Evolutionary conservation across 2,113 vertebrate species (phyloP).

Genomic region (Lota lota): DNA sequence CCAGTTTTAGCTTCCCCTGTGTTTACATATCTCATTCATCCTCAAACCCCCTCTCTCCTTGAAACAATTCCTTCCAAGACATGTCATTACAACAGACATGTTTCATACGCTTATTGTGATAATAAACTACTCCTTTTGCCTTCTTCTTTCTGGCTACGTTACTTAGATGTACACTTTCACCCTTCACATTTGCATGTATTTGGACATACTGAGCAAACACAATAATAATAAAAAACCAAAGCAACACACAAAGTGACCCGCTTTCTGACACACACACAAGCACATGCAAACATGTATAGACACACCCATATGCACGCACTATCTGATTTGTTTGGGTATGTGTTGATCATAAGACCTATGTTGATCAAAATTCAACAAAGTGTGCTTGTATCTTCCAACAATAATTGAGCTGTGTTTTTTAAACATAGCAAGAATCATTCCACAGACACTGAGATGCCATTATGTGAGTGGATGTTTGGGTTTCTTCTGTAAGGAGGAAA

Average conservation of each 20-base stretch:
- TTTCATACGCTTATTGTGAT: too few relatives aligned
- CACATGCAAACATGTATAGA: too few relatives aligned
- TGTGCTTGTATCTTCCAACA: not conserved
- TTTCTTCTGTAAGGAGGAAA: not conserved
- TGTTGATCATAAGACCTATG: not conserved
- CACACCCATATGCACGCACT: too few relatives aligned
- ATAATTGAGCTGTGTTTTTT: not conserved
- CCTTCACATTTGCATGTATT: too few relatives aligned
- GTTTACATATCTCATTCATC: conserved; percentile 39
- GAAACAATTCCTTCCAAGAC: conserved; percentile 1
- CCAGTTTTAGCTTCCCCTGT: conserved; percentile 37
- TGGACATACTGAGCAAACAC: too few relatives aligned
- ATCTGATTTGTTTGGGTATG: not conserved
- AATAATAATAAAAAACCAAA: too few relatives aligned
- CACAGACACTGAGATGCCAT: not conserved
- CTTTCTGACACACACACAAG: too few relatives aligned
- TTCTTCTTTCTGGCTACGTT: too few relatives aligned
- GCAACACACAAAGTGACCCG: too few relatives aligned
- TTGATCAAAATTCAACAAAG: not conserved
- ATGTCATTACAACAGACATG: too few relatives aligned
- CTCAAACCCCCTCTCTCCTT: conserved; percentile 11
- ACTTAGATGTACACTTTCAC: too few relatives aligned
- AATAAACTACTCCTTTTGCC: too few relatives aligned
- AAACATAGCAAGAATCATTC: not conserved
- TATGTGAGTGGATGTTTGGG: not conserved